A percentile compares a stretch with the other conserved stretches of the same genome.
These are phyloP conservation scores for Oophaga pumilio DNA, from an alignment of 2,113 vertebrate species.

Conservation along the genomic window DNA sequence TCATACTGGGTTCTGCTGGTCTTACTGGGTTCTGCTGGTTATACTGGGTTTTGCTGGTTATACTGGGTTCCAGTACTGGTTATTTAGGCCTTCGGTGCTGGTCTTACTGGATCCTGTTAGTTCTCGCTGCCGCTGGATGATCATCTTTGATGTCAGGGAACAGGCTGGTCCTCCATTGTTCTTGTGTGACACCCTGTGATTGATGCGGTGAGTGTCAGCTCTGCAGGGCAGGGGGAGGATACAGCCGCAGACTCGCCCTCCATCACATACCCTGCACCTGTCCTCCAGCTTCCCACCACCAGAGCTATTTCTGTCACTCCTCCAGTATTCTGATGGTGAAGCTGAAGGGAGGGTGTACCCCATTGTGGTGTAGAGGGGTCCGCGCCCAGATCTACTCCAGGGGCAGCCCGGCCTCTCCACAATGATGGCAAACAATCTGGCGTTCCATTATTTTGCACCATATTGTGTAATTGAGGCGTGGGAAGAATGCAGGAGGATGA, in stretches of 20 bases:
- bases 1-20: too few relatives aligned
- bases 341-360: neutral
- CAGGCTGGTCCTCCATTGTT: neutral
- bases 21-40: too few relatives aligned
- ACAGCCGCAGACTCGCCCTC: neutral
- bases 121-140: neutral
- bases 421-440: too few relatives aligned
- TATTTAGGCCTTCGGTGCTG: too few relatives aligned
- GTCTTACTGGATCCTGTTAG: too few relatives aligned
- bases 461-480: slow-evolving; percentile 14
- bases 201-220: slow-evolving; percentile 7
- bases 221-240: neutral
- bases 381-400: neutral
- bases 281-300: neutral
- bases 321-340: neutral
- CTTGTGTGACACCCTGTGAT: neutral
- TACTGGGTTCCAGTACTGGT: too few relatives aligned
- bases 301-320: neutral
- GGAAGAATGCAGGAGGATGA: neutral
- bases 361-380: neutral
- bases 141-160: slow-evolving; percentile 9
- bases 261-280: neutral
- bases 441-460: neutral
- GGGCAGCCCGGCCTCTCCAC: too few relatives aligned
- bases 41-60: neutral